Evolutionary conservation across 2,113 vertebrate species (phyloP).

Genomic region (Takifugu flavidus): DNA sequence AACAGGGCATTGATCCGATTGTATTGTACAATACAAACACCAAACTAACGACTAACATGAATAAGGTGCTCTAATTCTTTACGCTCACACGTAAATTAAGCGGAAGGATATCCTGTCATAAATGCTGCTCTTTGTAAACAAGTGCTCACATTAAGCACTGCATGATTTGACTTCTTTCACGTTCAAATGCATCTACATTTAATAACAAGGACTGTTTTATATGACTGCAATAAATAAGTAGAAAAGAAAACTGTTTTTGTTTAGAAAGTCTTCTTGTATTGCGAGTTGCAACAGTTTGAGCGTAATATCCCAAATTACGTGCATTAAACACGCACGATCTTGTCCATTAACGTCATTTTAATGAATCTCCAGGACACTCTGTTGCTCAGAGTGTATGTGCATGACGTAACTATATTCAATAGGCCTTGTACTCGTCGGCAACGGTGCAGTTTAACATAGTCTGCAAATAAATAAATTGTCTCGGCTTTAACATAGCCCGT

Average conservation of each 20-base stretch:
- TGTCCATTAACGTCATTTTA: background rate
- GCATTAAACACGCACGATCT: background rate
- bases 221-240: background rate
- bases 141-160: background rate
- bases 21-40: background rate
- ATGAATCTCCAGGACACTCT: background rate
- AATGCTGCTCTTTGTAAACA: background rate
- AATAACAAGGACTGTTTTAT: background rate
- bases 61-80: no score
- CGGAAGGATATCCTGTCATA: background rate
- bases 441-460: no score
- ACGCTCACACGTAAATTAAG: no score
- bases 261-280: background rate
- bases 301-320: background rate
- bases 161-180: background rate
- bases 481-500: no score
- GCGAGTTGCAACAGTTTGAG: background rate
- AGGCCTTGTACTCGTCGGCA: no score
- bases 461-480: slow-evolving; percentile 3
- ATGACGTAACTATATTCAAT: slow-evolving; percentile 1
- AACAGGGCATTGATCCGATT: slow-evolving; percentile 1
- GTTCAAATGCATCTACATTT: no score
- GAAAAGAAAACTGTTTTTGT: background rate
- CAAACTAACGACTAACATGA: background rate
- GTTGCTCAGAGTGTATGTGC: slow-evolving; percentile 7